Percentiles rank a stretch among this genome's conserved stretches.
Conservation (phyloP, 30 jellyfish, hydroid and myxozoan species). For the Chrysaora quinquecirrha region DNA sequence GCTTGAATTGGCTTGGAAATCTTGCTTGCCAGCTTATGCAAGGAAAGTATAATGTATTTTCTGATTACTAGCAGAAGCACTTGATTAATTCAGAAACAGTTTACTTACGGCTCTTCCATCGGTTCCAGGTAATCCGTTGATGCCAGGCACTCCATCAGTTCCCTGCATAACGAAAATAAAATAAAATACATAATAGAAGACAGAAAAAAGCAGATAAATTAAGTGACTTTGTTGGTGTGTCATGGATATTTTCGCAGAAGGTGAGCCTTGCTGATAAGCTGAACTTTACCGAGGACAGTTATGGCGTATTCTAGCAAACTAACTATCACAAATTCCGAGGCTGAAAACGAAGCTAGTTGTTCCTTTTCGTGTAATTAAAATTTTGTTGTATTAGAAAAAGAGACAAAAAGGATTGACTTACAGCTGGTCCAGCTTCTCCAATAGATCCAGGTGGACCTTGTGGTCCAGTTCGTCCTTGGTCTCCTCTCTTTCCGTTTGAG, state of each 20-base stretch:
- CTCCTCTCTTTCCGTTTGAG: slow-evolving; percentile 85
- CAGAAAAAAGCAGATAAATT: neutral
- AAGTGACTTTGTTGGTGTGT: too few relatives aligned
- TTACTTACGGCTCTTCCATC: slow-evolving; percentile 54
- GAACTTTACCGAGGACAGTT: too few relatives aligned
- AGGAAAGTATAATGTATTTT: too few relatives aligned
- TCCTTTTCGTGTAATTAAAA: neutral
- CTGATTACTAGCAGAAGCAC: too few relatives aligned
- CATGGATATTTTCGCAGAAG: too few relatives aligned
- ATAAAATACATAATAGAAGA: neutral
- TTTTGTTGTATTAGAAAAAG: neutral
- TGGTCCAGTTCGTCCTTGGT: slow-evolving; percentile 88
- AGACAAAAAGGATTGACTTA: slow-evolving; percentile 26
- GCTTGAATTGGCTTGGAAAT: too few relatives aligned
- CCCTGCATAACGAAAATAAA: slow-evolving; percentile 53
- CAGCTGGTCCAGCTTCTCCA: slow-evolving; percentile 90
- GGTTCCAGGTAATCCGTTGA: slow-evolving; percentile 79
- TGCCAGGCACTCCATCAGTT: slow-evolving; percentile 81
- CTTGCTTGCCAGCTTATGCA: too few relatives aligned
- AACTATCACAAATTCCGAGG: too few relatives aligned
- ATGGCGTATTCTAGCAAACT: too few relatives aligned
- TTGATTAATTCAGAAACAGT: too few relatives aligned
- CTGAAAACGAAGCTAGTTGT: too few relatives aligned
- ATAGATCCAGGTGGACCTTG: slow-evolving; percentile 90
- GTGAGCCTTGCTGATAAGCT: too few relatives aligned